A percentile compares a stretch with the other conserved stretches of the same genome.
Conservation (phyloP, 1,140 invertebrate species). For the Megathymus violae region DNA sequence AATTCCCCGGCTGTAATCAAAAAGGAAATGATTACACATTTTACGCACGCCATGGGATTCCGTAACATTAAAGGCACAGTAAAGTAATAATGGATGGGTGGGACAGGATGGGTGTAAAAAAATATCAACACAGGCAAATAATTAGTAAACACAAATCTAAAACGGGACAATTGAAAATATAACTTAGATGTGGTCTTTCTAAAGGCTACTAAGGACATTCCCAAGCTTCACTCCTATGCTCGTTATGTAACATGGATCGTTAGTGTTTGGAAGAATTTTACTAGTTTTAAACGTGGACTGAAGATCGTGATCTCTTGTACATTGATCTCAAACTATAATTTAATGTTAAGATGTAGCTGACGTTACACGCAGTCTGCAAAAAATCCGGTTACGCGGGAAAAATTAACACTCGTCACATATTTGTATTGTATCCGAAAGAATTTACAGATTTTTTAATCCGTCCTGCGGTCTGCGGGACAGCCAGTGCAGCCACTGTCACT, state of each 20-base stretch:
- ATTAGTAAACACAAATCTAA: too few relatives aligned
- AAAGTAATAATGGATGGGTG: too few relatives aligned
- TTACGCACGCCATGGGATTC: too few relatives aligned
- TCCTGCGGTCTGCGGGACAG: background rate
- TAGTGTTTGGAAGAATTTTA: slow-evolving; percentile 13
- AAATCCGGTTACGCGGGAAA: background rate
- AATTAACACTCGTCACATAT: background rate
- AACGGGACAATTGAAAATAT: too few relatives aligned
- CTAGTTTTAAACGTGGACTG: slow-evolving; percentile 24
- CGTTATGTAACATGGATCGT: slow-evolving; percentile 6
- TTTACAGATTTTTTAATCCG: background rate
- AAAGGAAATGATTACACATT: too few relatives aligned
- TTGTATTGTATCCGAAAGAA: background rate
- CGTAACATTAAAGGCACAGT: too few relatives aligned
- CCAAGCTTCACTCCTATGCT: background rate
- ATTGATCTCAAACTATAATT: slow-evolving; percentile 71
- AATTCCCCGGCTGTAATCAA: too few relatives aligned
- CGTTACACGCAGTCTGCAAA: slow-evolving; percentile 1
- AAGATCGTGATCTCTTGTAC: slow-evolving; percentile 69
- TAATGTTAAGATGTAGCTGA: slow-evolving; percentile 40
- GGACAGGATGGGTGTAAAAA: too few relatives aligned
- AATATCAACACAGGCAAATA: too few relatives aligned
- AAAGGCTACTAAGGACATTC: too few relatives aligned
- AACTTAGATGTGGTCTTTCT: too few relatives aligned
- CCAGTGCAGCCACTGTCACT: background rate